Base-by-base conservation (phyloP, 2,113 vertebrate species). In the Entelurus aequoreus region DNA sequence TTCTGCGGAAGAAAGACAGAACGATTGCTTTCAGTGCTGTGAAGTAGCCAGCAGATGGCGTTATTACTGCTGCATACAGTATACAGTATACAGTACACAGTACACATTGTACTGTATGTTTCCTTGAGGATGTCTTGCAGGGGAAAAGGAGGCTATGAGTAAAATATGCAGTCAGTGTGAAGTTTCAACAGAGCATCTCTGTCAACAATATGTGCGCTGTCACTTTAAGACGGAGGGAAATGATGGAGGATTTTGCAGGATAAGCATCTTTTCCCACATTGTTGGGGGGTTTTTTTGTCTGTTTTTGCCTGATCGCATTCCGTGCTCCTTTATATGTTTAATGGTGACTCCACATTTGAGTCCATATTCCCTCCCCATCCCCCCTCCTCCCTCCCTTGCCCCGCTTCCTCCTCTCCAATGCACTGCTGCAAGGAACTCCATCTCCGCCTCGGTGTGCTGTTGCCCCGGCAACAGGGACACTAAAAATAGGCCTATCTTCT, bases 401-500 rank as follows among this genome's bases (percentile, higher is more conserved):
- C 80, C 72, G 87, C 28, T 28, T 28, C 76, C 74, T 80, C 76
- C 75, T 66, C 67, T 87, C 86, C 82, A 81, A 50, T 73, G 67
- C 84, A 86, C 72, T 88, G 88, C 89, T 88, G 82, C 81, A 69
- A 89, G 90, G 86, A 90, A 88, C 87, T 89, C 86, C 82, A 88
- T 87, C 79, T 75, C 80, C 78, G 83, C 78, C 86, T 85, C 87
- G 86, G 84, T 85, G 87, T 87, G 85, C 85, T 84, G 88, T 90
- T 90, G 78, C 89, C 90, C 81, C 88, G 83, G 89, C 86, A 91
- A 92, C 90, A 90, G 81, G 83, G 81, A 82, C 85, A 90, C 90
- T 91, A 92, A 89, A 92, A 92, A 92, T 91, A 91, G 88, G 84
- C 72, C 82, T 82, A 80, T 90, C 86, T 91, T 87, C 83, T 86